These are phyloP conservation scores for Plestiodon gilberti DNA, from an alignment of 2,113 vertebrate species.

Conservation along the genomic window DNA sequence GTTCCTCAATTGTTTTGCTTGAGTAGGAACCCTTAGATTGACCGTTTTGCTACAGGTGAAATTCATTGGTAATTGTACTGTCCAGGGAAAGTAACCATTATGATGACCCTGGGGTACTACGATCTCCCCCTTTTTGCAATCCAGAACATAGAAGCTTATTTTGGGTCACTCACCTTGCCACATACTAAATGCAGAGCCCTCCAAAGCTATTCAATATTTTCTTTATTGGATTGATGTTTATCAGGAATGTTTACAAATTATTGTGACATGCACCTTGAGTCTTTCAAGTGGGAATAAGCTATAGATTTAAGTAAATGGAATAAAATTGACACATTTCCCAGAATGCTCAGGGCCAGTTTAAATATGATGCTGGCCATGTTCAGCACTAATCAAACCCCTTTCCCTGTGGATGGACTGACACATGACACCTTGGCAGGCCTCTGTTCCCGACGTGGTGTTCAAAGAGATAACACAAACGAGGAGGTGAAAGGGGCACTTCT, in stretches of 20 bases:
- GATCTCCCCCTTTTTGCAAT: neutral
- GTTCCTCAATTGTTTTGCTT: accelerated
- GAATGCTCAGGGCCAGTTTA: neutral
- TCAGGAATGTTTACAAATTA: neutral
- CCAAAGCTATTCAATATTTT: neutral
- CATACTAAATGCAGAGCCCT: neutral
- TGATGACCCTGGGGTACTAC: neutral
- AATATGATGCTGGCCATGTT: neutral
- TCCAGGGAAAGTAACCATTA: neutral
- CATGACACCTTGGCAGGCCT: neutral
- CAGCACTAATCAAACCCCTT: neutral
- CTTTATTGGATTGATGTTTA: too few relatives aligned
- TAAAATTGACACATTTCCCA: neutral
- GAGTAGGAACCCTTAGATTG: too few relatives aligned
- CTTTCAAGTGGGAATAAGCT: neutral
- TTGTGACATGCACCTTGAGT: neutral
- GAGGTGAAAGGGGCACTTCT: neutral
- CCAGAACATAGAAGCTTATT: neutral
- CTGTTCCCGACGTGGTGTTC: neutral
- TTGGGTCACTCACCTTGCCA: neutral
- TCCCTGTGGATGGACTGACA: neutral
- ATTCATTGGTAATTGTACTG: too few relatives aligned
- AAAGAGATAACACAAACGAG: neutral
- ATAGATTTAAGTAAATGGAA: neutral
- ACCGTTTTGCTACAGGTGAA: too few relatives aligned